phyloP scores from a whole-genome alignment of 2,888 invertebrate genomes.

The Agrotis segetum region DNA sequence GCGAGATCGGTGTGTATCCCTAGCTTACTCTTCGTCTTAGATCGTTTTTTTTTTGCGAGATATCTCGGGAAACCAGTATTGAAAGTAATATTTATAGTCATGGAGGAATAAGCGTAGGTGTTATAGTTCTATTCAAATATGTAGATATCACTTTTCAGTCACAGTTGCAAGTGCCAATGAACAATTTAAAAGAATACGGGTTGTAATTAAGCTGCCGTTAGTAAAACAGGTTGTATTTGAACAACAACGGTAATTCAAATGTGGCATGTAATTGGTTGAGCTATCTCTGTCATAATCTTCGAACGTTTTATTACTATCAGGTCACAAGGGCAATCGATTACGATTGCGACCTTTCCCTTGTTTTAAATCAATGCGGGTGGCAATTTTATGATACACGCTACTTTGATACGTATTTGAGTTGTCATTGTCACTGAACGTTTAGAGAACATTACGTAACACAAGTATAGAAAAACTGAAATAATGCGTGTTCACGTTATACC shows the following conservation, averaged over 20 bases:
- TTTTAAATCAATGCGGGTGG: constrained; percentile 51
- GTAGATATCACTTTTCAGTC: background rate
- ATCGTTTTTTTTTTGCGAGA: no score
- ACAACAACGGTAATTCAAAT: constrained; percentile 10
- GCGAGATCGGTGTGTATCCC: no score
- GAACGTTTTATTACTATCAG: constrained; percentile 47
- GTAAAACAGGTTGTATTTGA: constrained; percentile 17
- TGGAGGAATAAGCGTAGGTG: no score
- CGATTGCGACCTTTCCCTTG: constrained; percentile 35
- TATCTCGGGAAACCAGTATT: no score
- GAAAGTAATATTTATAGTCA: no score
- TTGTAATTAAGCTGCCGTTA: background rate
- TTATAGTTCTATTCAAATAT: background rate
- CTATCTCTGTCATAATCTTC: constrained; percentile 52
- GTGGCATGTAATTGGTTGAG: constrained; percentile 14
- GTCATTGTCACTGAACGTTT: background rate
- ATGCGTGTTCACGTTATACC: no score
- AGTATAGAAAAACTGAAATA: no score
- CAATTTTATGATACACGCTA: constrained; percentile 42
- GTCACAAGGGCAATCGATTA: constrained; percentile 55
- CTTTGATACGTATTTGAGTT: background rate
- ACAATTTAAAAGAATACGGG: no score
- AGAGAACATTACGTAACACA: background rate
- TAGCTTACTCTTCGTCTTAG: no score
- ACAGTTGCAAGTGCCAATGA: background rate